Evolutionary conservation across 2,888 invertebrate species (phyloP).

Genomic region (Tuberolachnus salignus): DNA sequence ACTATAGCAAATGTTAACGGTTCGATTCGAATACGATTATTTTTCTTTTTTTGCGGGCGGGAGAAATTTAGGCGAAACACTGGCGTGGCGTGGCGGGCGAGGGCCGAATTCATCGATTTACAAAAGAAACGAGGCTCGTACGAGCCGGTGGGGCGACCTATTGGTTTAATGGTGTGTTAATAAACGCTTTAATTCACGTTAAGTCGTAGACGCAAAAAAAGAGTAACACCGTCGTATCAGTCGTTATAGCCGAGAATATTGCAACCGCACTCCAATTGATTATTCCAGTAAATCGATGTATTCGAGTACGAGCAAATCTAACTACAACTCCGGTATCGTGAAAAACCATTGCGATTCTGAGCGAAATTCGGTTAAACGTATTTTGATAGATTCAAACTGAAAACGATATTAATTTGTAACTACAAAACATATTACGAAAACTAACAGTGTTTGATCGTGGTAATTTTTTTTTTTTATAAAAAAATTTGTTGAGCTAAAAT

Average conservation of each 20-base stretch:
- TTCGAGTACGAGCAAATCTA: too few species aligned
- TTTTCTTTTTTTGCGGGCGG: neutral
- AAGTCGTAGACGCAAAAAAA: conserved; percentile 3
- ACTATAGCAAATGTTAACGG: neutral
- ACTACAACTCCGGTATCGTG: too few species aligned
- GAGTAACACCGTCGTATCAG: neutral
- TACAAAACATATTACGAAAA: too few species aligned
- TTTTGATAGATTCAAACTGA: too few species aligned
- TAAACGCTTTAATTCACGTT: neutral
- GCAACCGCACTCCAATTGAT: neutral
- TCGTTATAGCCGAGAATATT: neutral
- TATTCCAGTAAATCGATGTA: too few species aligned
- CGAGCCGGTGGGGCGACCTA: neutral
- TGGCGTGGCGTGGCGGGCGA: neutral
- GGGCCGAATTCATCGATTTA: neutral
- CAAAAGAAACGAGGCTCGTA: neutral
- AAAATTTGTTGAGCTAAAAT: too few species aligned
- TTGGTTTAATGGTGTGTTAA: conserved; percentile 35
- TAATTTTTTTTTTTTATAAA: too few species aligned
- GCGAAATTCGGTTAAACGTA: too few species aligned
- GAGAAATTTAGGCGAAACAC: neutral
- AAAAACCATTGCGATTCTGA: too few species aligned
- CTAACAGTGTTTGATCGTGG: too few species aligned
- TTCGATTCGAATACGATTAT: neutral
- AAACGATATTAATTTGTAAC: too few species aligned